phyloP scores from a whole-genome alignment of 2,797 vertebrate genomes.

The Distichodus sexfasciatus region DNA sequence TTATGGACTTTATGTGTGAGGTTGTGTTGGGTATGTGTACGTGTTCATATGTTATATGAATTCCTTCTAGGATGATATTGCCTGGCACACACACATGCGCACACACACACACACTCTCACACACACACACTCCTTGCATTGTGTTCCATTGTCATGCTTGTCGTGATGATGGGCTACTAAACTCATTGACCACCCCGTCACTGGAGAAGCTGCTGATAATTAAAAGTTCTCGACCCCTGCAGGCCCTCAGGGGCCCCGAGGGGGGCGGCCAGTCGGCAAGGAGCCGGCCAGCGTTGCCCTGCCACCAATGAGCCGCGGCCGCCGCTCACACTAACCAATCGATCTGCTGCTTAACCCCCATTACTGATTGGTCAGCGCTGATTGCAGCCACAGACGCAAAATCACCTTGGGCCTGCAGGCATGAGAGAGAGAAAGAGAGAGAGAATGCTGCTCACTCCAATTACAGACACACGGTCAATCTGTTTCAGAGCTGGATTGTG shows the following conservation, averaged over 20 bases:
- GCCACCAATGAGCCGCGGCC: conserved; percentile 68
- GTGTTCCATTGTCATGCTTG: conserved; percentile 87
- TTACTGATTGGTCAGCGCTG: conserved; percentile 87
- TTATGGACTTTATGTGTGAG: not conserved
- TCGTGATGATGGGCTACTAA: conserved; percentile 78
- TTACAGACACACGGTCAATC: conserved; percentile 35
- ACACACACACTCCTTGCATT: conserved; percentile 63
- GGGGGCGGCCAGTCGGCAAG: conserved; percentile 76
- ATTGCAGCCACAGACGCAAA: conserved; percentile 83
- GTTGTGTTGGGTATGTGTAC: not conserved
- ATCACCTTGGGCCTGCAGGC: conserved; percentile 77
- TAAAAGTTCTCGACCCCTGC: conserved; percentile 90
- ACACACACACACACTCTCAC: conserved; percentile 1
- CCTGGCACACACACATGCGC: not conserved
- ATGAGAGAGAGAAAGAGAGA: conserved; percentile 51
- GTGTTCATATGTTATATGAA: not conserved
- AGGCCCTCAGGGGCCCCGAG: conserved; percentile 67
- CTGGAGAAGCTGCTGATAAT: conserved; percentile 82
- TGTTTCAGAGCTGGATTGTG: conserved; percentile 28
- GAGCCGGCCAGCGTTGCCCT: conserved; percentile 68
- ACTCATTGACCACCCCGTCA: conserved; percentile 88
- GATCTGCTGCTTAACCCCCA: conserved; percentile 89
- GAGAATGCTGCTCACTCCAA: not conserved
- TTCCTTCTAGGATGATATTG: not conserved
- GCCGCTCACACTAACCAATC: conserved; percentile 71